Base-by-base conservation (phyloP, 2,113 vertebrate genomes). In the Henicopernis longicauda region DNA sequence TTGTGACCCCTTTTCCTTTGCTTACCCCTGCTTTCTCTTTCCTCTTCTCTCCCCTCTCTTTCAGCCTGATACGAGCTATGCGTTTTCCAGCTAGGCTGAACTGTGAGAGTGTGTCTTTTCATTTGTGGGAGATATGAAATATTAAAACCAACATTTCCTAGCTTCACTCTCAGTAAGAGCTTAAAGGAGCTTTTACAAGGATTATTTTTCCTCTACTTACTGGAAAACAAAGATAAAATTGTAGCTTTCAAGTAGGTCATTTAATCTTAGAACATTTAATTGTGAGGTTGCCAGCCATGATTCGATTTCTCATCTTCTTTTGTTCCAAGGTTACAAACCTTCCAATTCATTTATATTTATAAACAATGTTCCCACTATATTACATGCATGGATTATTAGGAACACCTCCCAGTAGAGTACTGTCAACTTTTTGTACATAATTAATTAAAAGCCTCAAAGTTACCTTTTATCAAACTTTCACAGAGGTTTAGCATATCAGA, bases 381-480 rank as follows among this genome's bases (percentile, higher is more conserved):
- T 98, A 96, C 57, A 94, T 97, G 94, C 96, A 95, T 95, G 97
- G 96, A 97, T 98, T 98, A 98, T 97, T 97, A 97, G 90, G 90
- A 97, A 95, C 86, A 81, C 90, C 84, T 98, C 98, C 97, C 97
- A 95, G 94, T 55, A 95, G 97, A 97, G 91, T 93, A 95, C 85
- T 96, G 94, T 97, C 96, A 97, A 96, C 94, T 96, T 97, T 97
- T 96, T 97, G 79, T 95, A 90, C 93, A 97, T 96, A 98, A 98
- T 98, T 98, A 98, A 98, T 98, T 98, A 98, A 97, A 98, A 97
- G 86, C 82, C 82, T 87, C 95, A 96, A 97, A 95, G 90, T 95
- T 98, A 93, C 90, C 94, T 98, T 98, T 98, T 97, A 98, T 97
- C 97, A 96, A 97, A 98, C 82, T 97, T 98, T 94, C 88, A 94